Conservation (phyloP, 2,113 vertebrate genomes). For the Heterotis niloticus region DNA sequence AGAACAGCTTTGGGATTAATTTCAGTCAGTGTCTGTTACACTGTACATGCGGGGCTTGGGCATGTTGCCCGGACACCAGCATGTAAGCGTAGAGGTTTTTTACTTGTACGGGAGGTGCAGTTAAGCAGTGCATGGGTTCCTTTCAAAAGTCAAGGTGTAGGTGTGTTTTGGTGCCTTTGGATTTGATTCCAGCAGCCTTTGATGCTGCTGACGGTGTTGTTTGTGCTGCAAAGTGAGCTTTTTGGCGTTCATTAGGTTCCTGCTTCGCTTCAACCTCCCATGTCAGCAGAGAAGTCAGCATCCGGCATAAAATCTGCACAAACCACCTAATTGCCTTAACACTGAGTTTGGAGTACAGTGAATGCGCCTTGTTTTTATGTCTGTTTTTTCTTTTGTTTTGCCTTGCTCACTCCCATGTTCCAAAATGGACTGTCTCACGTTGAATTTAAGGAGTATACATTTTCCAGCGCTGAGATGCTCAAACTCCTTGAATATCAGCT, state of each 20-base stretch:
- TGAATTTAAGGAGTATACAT: background rate
- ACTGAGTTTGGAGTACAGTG: background rate
- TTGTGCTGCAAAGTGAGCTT: background rate
- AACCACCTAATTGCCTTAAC: background rate
- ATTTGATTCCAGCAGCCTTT: background rate
- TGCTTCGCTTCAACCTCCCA: background rate
- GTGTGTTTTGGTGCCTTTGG: background rate
- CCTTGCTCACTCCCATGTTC: background rate
- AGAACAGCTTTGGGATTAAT: background rate
- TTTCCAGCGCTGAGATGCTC: background rate
- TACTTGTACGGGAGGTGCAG: too few relatives aligned
- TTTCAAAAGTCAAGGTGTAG: background rate
- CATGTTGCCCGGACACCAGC: background rate
- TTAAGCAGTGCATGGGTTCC: background rate
- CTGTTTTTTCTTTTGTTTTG: background rate
- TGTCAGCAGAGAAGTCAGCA: background rate
- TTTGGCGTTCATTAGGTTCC: background rate
- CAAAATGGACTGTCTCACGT: background rate
- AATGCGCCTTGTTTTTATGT: background rate
- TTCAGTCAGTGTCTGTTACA: slow-evolving; percentile 15
- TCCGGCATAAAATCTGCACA: background rate
- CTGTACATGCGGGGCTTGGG: too few relatives aligned
- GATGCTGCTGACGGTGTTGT: background rate
- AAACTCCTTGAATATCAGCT: background rate
- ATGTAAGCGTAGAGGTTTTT: slow-evolving; percentile 17